phyloP scores from a whole-genome alignment of 2,113 vertebrate species.

The Entelurus aequoreus region DNA sequence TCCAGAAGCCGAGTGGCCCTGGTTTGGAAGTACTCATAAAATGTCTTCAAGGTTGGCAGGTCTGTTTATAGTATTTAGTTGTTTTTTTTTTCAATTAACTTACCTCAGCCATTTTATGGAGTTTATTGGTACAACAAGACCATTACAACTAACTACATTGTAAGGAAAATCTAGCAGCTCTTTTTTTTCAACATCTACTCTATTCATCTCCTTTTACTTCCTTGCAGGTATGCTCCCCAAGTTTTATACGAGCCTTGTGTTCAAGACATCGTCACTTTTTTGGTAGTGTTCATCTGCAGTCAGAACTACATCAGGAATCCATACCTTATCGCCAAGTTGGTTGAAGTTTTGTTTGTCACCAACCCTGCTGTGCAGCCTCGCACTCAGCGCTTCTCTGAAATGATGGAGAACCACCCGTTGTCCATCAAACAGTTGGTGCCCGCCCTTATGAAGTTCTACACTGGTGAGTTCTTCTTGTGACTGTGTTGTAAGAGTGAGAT shows the following conservation, averaged over 20 bases:
- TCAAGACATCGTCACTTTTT: conserved; percentile 95
- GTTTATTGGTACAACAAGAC: no score
- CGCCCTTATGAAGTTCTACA: conserved; percentile 99
- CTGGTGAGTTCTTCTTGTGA: conserved; percentile 68
- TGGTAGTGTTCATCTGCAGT: conserved; percentile 97
- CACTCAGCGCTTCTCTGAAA: conserved; percentile 96
- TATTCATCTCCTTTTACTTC: neutral
- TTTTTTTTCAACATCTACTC: neutral
- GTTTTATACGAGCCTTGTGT: conserved; percentile 97
- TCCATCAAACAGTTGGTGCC: conserved; percentile 91
- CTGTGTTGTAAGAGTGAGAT: neutral
- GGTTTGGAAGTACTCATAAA: no score
- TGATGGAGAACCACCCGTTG: conserved; percentile 96
- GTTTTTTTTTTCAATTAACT: no score
- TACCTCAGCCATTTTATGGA: no score
- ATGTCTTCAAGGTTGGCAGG: no score
- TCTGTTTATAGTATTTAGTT: no score
- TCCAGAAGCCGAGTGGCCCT: no score
- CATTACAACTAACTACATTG: neutral
- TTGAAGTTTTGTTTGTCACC: conserved; percentile 98
- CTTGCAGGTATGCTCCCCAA: conserved; percentile 90
- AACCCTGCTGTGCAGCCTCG: conserved; percentile 96
- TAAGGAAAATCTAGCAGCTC: neutral
- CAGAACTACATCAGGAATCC: conserved; percentile 99
- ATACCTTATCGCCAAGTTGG: conserved; percentile 94